A percentile compares a stretch with the other conserved stretches of the same genome.
Evolutionary conservation across 2,888 invertebrate genomes (phyloP).

Genomic region (Acronicta aceris): DNA sequence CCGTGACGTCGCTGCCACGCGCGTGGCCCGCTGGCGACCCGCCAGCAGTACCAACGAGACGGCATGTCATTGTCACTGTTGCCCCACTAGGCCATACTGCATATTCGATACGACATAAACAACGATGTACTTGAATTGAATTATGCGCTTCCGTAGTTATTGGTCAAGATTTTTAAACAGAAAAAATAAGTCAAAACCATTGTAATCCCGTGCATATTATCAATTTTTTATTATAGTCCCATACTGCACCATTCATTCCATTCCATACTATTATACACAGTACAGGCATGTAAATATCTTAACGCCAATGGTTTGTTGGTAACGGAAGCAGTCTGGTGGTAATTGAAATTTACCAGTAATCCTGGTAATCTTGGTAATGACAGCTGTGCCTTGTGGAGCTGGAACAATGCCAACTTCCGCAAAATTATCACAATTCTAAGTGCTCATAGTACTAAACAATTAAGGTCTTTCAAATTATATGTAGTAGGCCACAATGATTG

Average conservation of each 20-base stretch:
- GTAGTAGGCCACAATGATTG: too few relatives aligned
- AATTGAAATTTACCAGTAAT: too few relatives aligned
- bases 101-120: slow-evolving; percentile 61
- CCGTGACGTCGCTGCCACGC: slow-evolving; percentile 59
- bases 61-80: slow-evolving; percentile 73
- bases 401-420: background rate
- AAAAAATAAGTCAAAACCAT: background rate
- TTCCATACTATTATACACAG: too few relatives aligned
- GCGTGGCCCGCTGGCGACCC: slow-evolving; percentile 73
- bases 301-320: too few relatives aligned
- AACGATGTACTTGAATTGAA: slow-evolving; percentile 60
- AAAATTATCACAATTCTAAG: background rate
- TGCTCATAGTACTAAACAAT: too few relatives aligned
- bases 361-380: too few relatives aligned
- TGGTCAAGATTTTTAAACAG: slow-evolving; percentile 20
- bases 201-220: too few relatives aligned
- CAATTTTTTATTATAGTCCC: too few relatives aligned
- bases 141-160: slow-evolving; percentile 59
- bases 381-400: background rate
- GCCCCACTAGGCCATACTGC: slow-evolving; percentile 63
- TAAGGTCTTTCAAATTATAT: too few relatives aligned
- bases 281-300: too few relatives aligned
- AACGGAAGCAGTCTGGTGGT: too few relatives aligned
- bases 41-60: slow-evolving; percentile 68
- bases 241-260: too few relatives aligned